A percentile compares a stretch with the other conserved stretches of the same genome.
phyloP scores from a whole-genome alignment of 2,888 invertebrate species.

The Latrodectus elegans region DNA sequence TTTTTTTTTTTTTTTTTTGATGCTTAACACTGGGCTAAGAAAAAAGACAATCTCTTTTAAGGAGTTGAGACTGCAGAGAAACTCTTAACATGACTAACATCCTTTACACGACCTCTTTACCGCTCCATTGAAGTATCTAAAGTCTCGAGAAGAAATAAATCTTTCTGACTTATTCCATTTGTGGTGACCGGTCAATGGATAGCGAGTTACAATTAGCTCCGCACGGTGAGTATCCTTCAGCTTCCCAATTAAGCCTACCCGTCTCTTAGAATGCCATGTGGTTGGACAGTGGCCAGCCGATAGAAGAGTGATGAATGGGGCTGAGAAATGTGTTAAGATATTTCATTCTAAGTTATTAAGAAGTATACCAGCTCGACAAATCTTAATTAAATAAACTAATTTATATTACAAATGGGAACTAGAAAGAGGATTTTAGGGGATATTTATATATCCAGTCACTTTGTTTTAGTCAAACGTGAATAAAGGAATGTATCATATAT shows the following conservation, averaged over 20 bases:
- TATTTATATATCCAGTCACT: too few species aligned
- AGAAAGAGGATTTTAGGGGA: too few species aligned
- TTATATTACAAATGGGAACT: too few species aligned
- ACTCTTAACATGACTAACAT: slow-evolving; percentile 21
- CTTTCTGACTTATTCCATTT: not conserved
- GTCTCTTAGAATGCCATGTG: slow-evolving; percentile 1
- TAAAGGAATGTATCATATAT: too few species aligned
- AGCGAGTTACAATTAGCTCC: slow-evolving; percentile 48
- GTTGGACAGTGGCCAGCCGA: slow-evolving; percentile 13
- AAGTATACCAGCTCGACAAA: too few species aligned
- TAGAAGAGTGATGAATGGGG: slow-evolving; percentile 20
- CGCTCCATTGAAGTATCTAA: slow-evolving; percentile 22
- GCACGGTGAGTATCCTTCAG: slow-evolving; percentile 19
- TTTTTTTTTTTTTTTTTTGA: too few species aligned
- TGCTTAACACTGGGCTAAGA: not conserved
- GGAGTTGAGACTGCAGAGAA: slow-evolving; percentile 9
- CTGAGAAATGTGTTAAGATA: not conserved
- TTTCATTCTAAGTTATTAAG: not conserved
- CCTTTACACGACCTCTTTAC: slow-evolving; percentile 47
- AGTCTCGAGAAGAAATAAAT: slow-evolving; percentile 38
- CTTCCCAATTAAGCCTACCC: slow-evolving; percentile 31
- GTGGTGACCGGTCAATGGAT: slow-evolving; percentile 29
- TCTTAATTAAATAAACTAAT: too few species aligned
- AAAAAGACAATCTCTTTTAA: slow-evolving; percentile 33
- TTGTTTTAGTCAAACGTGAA: too few species aligned